Base-by-base conservation (phyloP, 2,888 invertebrate genomes). In the Apodemia hepburni region DNA sequence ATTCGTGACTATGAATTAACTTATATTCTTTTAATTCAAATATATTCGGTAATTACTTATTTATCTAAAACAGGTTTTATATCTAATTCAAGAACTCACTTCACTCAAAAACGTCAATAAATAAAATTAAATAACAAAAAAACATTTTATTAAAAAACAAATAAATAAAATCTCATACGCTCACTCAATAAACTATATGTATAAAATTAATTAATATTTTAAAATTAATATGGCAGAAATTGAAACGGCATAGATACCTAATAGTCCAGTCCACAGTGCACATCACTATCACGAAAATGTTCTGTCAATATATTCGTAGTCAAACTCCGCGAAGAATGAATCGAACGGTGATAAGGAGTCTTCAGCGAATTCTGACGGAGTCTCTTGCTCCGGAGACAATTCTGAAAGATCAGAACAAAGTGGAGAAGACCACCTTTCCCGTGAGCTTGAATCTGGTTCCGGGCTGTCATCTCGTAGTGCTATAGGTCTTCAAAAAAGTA, bases 311-410 rank as follows among this genome's bases (percentile, higher is more conserved):
- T 91, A 91, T 60, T 90, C 90, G 74, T 83, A 88, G 70, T 90
- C 89, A 74, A 92, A 92, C 72, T 92, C 92, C 60, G 91, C 88
- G 73, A 92, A 87, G 78, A 92, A 92, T 62, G 90, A 81, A 73
- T 94, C 92, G 70, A 93, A 93, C 1, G 93, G 93, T 54, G 93
- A 93, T 18, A 94, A 79, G 6, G 93, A 93, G 64, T 93, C 90
- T 70, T 92, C 92, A 8, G 88, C 84, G 74, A 87, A 88, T 71
- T 91, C 91, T 11, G 89, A 86, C 0, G 93, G 89, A 5, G 92
- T 83, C 69, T 92, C 88, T 67, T 88, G 80, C 65, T 93, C 89
- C 60, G 85, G 80, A 65, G 91, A 88, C 76, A 89, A 82, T 71
- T 90, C 91, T 0, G 93, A 93, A 62, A 92, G 82, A 65, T 93